These are phyloP conservation scores for Cricetomys ansorgei DNA, from an alignment of 2,113 vertebrate genomes.

Conservation along the genomic window DNA sequence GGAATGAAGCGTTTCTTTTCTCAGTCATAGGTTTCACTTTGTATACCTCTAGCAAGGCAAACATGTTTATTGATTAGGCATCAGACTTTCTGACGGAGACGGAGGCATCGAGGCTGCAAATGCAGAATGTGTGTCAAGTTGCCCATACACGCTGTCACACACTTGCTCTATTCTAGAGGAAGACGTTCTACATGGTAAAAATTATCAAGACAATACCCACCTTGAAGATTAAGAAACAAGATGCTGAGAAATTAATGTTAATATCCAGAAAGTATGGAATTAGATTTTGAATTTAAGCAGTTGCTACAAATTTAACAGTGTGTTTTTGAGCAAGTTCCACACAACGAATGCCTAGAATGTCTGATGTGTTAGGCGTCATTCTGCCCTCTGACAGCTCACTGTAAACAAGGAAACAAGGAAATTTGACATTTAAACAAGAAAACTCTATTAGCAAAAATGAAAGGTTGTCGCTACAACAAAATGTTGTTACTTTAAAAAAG, in stretches of 20 bases:
- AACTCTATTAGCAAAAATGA: not conserved
- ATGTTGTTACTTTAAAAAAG: not conserved
- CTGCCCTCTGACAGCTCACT: not conserved
- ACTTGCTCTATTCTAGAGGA: not conserved
- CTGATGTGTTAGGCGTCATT: not conserved
- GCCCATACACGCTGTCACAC: not conserved
- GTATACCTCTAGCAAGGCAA: not conserved
- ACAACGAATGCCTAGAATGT: not conserved
- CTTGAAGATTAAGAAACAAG: not conserved
- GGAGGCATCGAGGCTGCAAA: not conserved
- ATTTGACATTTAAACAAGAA: not conserved
- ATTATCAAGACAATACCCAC: not conserved
- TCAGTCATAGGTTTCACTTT: not conserved
- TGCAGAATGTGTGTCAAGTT: not conserved
- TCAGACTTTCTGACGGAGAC: not conserved
- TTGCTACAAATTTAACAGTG: not conserved
- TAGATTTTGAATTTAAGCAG: not conserved
- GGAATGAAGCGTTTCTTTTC: too few species aligned
- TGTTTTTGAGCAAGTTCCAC: not conserved
- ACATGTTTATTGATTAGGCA: not conserved
- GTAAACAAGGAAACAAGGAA: not conserved
- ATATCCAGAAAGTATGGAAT: not conserved
- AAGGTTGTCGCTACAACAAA: not conserved
- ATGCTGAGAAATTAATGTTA: not conserved
- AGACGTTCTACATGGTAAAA: not conserved